Base-by-base conservation (phyloP, 2,888 invertebrate genomes). In the Pseudeuparius sepicola region DNA sequence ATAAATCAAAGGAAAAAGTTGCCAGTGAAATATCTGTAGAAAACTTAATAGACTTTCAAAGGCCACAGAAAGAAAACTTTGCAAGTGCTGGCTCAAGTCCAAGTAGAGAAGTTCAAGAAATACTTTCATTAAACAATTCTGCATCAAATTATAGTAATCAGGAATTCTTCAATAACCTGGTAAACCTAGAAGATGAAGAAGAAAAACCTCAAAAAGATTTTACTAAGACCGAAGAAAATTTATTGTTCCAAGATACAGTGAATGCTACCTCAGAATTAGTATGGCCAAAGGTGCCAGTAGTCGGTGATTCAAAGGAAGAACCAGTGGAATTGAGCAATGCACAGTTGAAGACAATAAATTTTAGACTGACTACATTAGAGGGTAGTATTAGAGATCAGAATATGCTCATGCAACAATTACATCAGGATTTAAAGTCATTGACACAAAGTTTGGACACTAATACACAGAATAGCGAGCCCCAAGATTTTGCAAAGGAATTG, bases 51-150 rank as follows among this genome's bases (percentile, higher is more conserved):
- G 59, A 60, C 31, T 57, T 56, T 28, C 51, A 55, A 35, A 13
- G 47, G 28, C 51, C 53, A 2, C 55, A 55, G 34, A 57, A 57
- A 41, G 60, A 61, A 47, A 69, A 67, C 52, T 65, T 72, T 45
- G 74, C 78, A 2, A 86, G 86, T 32, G 84, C 81, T n/a, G 85
- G 85, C 9, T 88, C 88, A 40, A 88, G 87, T 58, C 88, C 90
- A 4, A 88, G 88, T 51, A 70, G 87, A 13, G 90, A 92, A 64
- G 90, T 90, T 13, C 79, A 86, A 56, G 82, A 89, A 64, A 90
- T 90, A 47, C 68, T 90, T 58, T 76, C 80, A 4, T 70, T 79
- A 25, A 76, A 75, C 46, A 73, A 73, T 40, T 47, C 49, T 3
- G 18, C 41, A n/a, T 48, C 48, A 6, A 46, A 43, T 4, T 55